A percentile compares a stretch with the other conserved stretches of the same genome.
Evolutionary conservation across 64 coral and sea anemone genomes (phyloP).

Genomic region (Hydrozoanthus tunicans): DNA sequence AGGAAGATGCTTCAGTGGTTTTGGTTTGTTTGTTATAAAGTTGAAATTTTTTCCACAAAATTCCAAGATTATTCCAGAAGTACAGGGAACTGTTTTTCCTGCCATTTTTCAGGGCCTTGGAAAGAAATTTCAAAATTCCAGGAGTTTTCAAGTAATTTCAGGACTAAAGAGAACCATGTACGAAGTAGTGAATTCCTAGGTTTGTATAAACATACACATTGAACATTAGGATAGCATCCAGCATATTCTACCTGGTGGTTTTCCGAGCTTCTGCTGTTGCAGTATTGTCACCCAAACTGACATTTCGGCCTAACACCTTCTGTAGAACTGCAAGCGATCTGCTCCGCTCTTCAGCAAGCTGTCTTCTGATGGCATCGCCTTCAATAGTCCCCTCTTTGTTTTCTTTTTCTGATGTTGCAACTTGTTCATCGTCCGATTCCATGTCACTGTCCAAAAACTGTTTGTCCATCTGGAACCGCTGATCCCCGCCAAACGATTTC

Average conservation of each 20-base stretch:
- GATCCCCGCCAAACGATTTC: constrained; percentile 73
- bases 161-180: too few species aligned
- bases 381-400: not conserved
- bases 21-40: too few species aligned
- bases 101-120: too few species aligned
- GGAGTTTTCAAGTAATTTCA: too few species aligned
- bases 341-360: constrained; percentile 65
- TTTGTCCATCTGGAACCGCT: constrained; percentile 81
- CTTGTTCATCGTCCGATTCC: constrained; percentile 44
- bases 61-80: too few species aligned
- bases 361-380: constrained; percentile 63
- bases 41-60: too few species aligned
- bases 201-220: too few species aligned
- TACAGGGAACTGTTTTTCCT: too few species aligned
- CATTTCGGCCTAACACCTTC: constrained; percentile 66
- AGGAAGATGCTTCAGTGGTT: too few species aligned
- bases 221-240: too few species aligned
- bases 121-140: too few species aligned
- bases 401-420: not conserved
- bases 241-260: not conserved
- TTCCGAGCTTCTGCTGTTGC: not conserved
- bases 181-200: too few species aligned
- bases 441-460: constrained; percentile 87
- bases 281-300: constrained; percentile 2
- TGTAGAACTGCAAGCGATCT: constrained; percentile 78